These are phyloP conservation scores for Glaucidium brasilianum DNA, from an alignment of 2,113 vertebrate species.

Conservation along the genomic window DNA sequence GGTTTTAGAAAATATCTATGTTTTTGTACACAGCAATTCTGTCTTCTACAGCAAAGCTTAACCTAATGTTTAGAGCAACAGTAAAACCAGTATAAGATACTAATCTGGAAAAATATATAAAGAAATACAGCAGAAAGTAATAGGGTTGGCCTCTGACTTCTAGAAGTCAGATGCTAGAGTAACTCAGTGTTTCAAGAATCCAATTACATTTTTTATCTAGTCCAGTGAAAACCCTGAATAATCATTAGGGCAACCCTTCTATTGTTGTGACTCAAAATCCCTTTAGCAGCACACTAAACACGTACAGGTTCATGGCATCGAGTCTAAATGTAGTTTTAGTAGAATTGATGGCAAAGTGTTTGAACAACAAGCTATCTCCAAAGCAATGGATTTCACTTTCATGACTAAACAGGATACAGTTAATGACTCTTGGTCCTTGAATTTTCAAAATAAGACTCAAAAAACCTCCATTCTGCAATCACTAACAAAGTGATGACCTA, in stretches of 20 bases:
- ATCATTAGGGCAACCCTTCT: not conserved
- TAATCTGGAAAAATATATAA: not conserved
- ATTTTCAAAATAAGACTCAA: not conserved
- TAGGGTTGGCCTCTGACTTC: not conserved
- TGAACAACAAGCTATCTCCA: not conserved
- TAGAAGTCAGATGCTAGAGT: not conserved
- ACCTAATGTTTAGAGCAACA: not conserved
- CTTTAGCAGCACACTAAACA: not conserved
- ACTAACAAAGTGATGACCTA: not conserved
- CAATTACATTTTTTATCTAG: not conserved
- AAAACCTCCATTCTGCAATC: not conserved
- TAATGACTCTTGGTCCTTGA: not conserved
- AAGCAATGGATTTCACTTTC: not conserved
- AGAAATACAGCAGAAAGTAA: not conserved
- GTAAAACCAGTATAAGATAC: not conserved
- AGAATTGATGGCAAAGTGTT: not conserved
- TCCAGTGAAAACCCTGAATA: not conserved
- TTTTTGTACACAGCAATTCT: not conserved
- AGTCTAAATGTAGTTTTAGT: not conserved
- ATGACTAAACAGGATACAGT: not conserved
- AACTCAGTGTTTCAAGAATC: not conserved
- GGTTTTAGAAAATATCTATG: not conserved
- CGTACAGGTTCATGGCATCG: not conserved
- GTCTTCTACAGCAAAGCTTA: not conserved
- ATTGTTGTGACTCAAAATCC: not conserved